Evolutionary conservation across 2,113 vertebrate species (phyloP).

Genomic region (Dicaeum eximium): DNA sequence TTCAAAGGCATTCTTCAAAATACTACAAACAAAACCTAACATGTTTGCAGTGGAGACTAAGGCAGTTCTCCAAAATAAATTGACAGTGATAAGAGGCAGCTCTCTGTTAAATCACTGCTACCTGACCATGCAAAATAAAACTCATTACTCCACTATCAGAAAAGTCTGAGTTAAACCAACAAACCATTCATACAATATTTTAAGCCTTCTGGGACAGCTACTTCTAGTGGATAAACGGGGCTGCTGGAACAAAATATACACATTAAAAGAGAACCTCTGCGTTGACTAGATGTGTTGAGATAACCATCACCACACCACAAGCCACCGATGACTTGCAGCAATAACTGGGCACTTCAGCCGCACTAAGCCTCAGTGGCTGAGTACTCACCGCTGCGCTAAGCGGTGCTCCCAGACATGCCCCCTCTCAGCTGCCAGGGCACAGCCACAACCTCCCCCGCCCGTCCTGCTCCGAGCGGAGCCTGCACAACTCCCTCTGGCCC

Average conservation of each 20-base stretch:
- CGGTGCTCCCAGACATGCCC: fast-evolving
- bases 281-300: fast-evolving
- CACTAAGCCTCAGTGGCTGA: fast-evolving
- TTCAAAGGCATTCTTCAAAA: background rate
- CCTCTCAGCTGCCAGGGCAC: no score
- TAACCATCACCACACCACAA: background rate
- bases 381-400: background rate
- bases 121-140: background rate
- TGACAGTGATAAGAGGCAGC: background rate
- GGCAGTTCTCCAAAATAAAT: background rate
- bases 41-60: fast-evolving
- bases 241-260: background rate
- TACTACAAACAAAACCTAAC: fast-evolving
- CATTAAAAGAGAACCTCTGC: background rate
- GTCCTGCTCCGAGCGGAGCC: background rate
- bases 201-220: background rate
- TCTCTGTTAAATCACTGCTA: background rate
- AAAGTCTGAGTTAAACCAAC: background rate
- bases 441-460: background rate
- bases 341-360: fast-evolving
- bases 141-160: no score
- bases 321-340: fast-evolving
- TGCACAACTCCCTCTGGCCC: no score
- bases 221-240: fast-evolving
- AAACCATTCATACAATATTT: background rate